Base-by-base conservation (phyloP, 64 coral and sea anemone genomes). In the Porites australiensis region DNA sequence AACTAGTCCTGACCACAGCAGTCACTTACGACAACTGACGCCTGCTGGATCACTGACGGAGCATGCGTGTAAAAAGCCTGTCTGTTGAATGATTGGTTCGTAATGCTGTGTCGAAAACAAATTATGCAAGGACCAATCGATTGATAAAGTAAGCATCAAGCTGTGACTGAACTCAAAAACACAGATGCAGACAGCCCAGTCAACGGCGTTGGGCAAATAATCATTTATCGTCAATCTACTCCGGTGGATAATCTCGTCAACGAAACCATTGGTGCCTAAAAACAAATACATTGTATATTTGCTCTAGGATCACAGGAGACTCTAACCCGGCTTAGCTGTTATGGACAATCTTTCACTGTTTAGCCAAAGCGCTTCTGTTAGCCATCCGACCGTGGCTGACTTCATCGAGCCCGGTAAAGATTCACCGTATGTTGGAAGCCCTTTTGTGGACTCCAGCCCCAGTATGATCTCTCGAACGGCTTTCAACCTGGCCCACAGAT, bases 321-420 rank as follows among this genome's bases (percentile, higher is more conserved):
- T 75, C 50, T 47, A 48, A 88, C 67, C 84, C 68, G 55, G 70
- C 68, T 44, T 74, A 58, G 68, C 68, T 88, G 67, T 80, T 75
- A 93, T 93, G 82, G 91, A 93, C 82, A 93, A 93, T 93, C 50
- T 93, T 50, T 77, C 91, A 16, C 52, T 93, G 81, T 93, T 82
- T 78, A 79, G 72, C 23, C 91, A 93, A 65, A 78, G 82, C 69
- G 82, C 77, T 77, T 74, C 91, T 66, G 72, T 92, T 82, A 72
- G 79, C 70, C 91, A 93, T 72, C 91, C 83, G 50, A 85, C 82
- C 77, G 75, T 93, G 16, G 91, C 83, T 58, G 57, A 85, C 72
- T 67, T 75, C 49, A 50, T 93, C 45, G 91, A 93, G 67, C 83
- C 91, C 57, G 65, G 44, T 20, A 93, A 93, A 81, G 91, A 93